Conservation (phyloP, 2,888 invertebrate species). For the Cheilosia vernalis region DNA sequence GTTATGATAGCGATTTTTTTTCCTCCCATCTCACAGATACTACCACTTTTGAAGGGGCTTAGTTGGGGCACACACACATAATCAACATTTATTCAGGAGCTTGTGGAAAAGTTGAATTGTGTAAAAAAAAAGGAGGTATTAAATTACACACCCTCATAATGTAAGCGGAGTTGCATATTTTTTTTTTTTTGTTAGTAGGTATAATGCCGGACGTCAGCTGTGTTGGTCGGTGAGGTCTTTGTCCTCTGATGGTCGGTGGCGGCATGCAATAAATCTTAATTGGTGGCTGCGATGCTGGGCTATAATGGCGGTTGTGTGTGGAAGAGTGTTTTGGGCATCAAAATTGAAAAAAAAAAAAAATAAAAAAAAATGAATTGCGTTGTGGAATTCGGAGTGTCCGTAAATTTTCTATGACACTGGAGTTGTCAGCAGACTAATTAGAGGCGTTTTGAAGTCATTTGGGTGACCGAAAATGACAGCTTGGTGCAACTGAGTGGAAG, state of each 20-base stretch:
- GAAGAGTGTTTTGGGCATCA: background rate
- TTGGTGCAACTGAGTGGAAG: too few species aligned
- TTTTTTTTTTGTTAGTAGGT: constrained; percentile 23
- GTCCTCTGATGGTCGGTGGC: constrained; percentile 44
- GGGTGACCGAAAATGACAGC: too few species aligned
- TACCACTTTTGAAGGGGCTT: background rate
- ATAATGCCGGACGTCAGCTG: constrained; percentile 13
- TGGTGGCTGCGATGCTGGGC: constrained; percentile 29
- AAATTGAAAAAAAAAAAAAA: constrained; percentile 43
- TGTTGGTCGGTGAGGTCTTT: constrained; percentile 33
- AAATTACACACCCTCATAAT: constrained; percentile 43
- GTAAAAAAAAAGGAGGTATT: constrained; percentile 47
- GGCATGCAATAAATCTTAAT: constrained; percentile 70
- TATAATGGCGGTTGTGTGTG: constrained; percentile 4
- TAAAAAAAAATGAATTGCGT: background rate
- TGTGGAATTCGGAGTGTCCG: background rate
- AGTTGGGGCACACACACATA: constrained; percentile 19
- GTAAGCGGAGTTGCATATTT: background rate
- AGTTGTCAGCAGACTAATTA: constrained; percentile 1
- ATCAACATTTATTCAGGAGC: constrained; percentile 66
- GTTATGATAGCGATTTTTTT: constrained; percentile 72
- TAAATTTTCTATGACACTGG: background rate
- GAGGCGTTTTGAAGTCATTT: background rate
- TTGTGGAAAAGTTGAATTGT: constrained; percentile 35
- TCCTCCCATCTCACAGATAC: constrained; percentile 17